phyloP scores from a whole-genome alignment of 2,113 vertebrate species.

The Isurus oxyrinchus region DNA sequence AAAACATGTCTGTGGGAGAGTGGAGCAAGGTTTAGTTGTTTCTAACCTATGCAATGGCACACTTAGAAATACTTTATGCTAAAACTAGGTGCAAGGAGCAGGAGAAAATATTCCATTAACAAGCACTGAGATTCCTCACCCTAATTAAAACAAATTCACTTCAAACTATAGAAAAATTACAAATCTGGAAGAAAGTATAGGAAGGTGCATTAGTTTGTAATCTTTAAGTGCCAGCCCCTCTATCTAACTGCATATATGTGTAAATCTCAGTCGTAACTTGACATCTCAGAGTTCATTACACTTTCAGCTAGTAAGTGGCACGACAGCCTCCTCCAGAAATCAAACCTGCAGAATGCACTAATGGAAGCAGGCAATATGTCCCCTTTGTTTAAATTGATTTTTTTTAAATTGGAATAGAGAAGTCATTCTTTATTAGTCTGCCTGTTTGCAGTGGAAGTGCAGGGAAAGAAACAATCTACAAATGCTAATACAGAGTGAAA shows the following conservation, averaged over 20 bases:
- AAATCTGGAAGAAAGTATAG: background rate
- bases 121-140: background rate
- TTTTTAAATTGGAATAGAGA: background rate
- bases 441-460: background rate
- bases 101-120: background rate
- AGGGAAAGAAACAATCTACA: background rate
- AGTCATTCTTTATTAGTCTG: too few species aligned
- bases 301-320: slow-evolving; percentile 4
- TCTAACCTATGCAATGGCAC: background rate
- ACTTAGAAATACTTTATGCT: too few species aligned
- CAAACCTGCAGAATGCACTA: background rate
- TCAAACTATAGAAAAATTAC: background rate
- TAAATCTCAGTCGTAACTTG: slow-evolving; percentile 7
- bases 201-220: background rate
- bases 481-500: background rate
- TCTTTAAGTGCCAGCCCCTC: background rate
- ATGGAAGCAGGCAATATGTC: background rate
- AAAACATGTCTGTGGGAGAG: background rate
- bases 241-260: background rate
- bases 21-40: background rate
- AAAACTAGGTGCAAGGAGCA: background rate
- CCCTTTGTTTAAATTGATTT: background rate
- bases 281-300: background rate
- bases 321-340: slow-evolving; percentile 18
- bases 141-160: background rate